These are phyloP conservation scores for Heterotis niloticus DNA, from an alignment of 2,113 vertebrate species.

Conservation along the genomic window DNA sequence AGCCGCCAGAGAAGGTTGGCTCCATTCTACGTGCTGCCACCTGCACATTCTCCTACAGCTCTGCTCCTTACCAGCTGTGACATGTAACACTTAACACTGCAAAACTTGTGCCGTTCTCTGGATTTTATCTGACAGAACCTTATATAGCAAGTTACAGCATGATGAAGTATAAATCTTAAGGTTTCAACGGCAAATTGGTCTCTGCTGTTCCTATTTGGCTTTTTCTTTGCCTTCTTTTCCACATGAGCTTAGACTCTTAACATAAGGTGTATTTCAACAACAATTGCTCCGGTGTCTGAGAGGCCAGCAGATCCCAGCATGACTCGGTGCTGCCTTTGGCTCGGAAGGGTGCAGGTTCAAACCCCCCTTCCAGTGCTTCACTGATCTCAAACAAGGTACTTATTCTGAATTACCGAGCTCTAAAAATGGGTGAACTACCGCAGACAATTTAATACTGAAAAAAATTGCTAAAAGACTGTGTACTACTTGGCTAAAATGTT, in stretches of 20 bases:
- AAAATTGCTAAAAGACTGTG: too few relatives aligned
- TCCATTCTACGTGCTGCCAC: background rate
- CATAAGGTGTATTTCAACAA: background rate
- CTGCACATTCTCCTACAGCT: background rate
- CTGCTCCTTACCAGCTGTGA: background rate
- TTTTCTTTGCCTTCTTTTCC: too few relatives aligned
- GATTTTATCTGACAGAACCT: background rate
- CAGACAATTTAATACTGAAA: too few relatives aligned
- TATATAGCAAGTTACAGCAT: background rate
- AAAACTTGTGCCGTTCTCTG: too few relatives aligned
- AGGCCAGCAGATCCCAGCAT: too few relatives aligned
- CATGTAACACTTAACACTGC: background rate
- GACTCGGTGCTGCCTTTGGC: too few relatives aligned
- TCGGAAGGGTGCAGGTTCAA: too few relatives aligned
- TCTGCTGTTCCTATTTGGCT: background rate
- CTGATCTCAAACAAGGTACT: too few relatives aligned
- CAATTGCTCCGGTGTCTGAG: too few relatives aligned
- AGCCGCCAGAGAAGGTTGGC: background rate
- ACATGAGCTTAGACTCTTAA: background rate
- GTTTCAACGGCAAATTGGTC: background rate
- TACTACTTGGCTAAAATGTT: background rate
- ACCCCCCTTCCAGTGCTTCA: too few relatives aligned
- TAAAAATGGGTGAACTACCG: too few relatives aligned
- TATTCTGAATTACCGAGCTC: too few relatives aligned
- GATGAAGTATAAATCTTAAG: background rate